Evolutionary conservation across 2,888 invertebrate species (phyloP), one percentile per base, ranked within the genome.

Genomic region (Myopa testacea): DNA sequence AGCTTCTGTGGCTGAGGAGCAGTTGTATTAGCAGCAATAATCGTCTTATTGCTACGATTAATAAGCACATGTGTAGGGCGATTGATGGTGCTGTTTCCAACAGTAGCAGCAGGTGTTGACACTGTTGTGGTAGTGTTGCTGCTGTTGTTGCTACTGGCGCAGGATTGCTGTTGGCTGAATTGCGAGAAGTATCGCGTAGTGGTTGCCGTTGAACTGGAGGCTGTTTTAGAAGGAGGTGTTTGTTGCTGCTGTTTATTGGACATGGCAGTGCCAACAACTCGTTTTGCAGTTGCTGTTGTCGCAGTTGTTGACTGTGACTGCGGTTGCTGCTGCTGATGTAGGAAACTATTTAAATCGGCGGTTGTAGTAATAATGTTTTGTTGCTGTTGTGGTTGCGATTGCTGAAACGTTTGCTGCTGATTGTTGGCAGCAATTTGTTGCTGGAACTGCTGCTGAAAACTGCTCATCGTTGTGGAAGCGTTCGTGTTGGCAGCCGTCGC

Each of bases 121-220:
- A 76, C 55, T 78, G 62, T 58, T 58, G 78, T 60, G 72, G 70
- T 72, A 68, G 78, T 78, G 69, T 69, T 78, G 60, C 52, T 50
- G 74, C 76, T 76, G 76, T 52, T 72, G 83, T 75, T 73, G 82
- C 81, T 60, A 81, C 70, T 34, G 83, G 80, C 73, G 83, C 83
- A 50, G 79, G 74, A 38, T 76, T 78, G 76, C 58, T 73, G 81
- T 38, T 82, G 77, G 74, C 85, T 80, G 69, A 86, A 87, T 80
- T 86, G 86, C 50, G 86, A 85, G 76, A 86, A 86, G 52, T 86
- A 85, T 16, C 86, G 85, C 50, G 85, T 85, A 12, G 84, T 81
- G 14, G 75, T 67, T n/a, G 80, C 78, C 10, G 79, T 78, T 73
- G 78, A 79, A 62, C 38, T 75, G 4, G 75, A 52, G 16, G 72